Base-by-base conservation (phyloP, 2,113 vertebrate species). In the Hemichromis elongatus region DNA sequence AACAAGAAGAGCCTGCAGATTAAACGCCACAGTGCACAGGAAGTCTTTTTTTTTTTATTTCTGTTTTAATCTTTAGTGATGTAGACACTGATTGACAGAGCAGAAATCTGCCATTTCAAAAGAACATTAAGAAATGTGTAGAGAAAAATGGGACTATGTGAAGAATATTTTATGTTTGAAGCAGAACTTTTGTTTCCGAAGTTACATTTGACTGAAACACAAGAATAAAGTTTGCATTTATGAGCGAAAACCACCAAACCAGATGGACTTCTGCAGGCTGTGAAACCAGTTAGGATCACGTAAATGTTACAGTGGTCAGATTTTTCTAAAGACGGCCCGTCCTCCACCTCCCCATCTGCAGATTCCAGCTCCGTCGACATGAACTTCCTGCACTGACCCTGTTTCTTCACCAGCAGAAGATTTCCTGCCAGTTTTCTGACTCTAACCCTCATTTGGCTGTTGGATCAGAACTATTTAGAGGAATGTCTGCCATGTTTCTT, bases 391-490 rank as follows among this genome's bases (percentile, higher is more conserved):
- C 19, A 10, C 28, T 57, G 78, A 81, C 84, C 84, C 50, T 6
- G 24, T 68, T 86, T 28, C 54, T 57, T 77, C 50, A 70, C 56
- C 77, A 77, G 42, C 12, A 85, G 33, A 53, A 45, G 7, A 40
- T 53, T 53, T 30, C 8, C 79, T 82, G 87, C 82, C 87, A 88
- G 59, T 56, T 87, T 42, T 85, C 86, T 56, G 47, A 66, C 55
- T 89, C 21, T 50, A 75, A n/a, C 26, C 10, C 26, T 75, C 45
- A 52, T 75, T 87, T 86, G 53, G 83, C 88, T 66, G 26, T 68
- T 8, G 24, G 5, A 82, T 79, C 81, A 73, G 42, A 82, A 84
- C 61, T 30, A 57, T 53, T 77, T 19, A 19, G 33, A 77, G 33
- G 54, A 54, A 45, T 68, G 56, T 55, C 33, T 80, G 88, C 85